phyloP scores from a whole-genome alignment of 2,888 invertebrate genomes.

The Scotopteryx bipunctaria region DNA sequence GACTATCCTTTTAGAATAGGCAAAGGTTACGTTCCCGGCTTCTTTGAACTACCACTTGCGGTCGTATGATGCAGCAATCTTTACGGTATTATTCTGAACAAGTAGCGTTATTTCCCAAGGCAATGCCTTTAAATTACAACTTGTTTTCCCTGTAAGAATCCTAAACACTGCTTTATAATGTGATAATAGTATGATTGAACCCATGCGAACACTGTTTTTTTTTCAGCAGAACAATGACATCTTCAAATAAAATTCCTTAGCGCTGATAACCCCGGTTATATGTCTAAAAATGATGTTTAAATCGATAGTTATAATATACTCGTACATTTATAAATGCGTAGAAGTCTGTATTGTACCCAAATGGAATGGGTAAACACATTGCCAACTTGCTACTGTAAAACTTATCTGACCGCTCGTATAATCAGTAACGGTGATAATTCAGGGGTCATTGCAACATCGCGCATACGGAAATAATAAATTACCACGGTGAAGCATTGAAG shows the following conservation, averaged over 20 bases:
- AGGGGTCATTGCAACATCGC: slow-evolving; percentile 3
- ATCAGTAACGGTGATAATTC: neutral
- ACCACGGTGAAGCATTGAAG: slow-evolving; percentile 24
- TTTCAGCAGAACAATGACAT: no score
- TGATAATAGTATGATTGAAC: no score
- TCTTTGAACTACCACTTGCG: slow-evolving; percentile 8
- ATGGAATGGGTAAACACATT: neutral
- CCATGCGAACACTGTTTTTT: no score
- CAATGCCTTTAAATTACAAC: slow-evolving; percentile 1
- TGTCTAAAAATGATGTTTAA: no score
- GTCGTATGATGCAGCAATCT: slow-evolving; percentile 8
- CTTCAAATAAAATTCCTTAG: no score
- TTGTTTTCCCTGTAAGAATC: slow-evolving; percentile 23
- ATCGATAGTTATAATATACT: no score
- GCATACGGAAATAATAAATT: slow-evolving; percentile 62
- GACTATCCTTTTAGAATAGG: neutral
- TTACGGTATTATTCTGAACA: slow-evolving; percentile 1
- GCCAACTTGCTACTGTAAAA: neutral
- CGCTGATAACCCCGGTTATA: no score
- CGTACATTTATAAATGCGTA: no score
- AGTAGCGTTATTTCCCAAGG: slow-evolving; percentile 20
- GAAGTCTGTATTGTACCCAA: no score
- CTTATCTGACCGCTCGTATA: neutral
- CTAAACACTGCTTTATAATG: neutral
- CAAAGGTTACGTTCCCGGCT: neutral